Conservation (phyloP, 2,797 vertebrate species). For the Nothura maculosa region DNA sequence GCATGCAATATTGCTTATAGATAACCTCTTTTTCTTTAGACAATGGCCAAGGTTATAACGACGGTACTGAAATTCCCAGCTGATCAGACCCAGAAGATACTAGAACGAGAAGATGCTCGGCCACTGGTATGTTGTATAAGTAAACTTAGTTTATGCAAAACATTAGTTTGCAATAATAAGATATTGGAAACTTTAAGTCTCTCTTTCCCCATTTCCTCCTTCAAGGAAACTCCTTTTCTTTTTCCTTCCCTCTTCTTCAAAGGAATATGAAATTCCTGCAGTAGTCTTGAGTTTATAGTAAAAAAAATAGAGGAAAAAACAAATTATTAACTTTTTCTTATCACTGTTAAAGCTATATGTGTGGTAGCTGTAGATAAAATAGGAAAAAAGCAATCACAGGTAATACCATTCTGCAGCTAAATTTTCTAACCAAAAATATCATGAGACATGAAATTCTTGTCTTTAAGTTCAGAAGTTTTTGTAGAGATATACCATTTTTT, state of each 20-base stretch:
- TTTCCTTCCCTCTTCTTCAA: not conserved
- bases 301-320: not conserved
- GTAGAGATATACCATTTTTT: not conserved
- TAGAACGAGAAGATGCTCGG: conserved; percentile 94
- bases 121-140: conserved; percentile 83
- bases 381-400: not conserved
- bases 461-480: not conserved
- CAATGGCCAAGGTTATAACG: conserved; percentile 99
- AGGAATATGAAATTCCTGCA: not conserved
- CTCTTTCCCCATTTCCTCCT: not conserved
- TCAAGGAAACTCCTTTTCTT: not conserved
- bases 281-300: not conserved
- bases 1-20: not conserved
- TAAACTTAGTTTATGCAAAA: not conserved
- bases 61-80: conserved; percentile 95
- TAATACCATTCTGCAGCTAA: not conserved
- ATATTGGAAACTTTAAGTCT: not conserved
- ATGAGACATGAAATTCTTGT: not conserved
- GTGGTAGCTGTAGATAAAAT: not conserved
- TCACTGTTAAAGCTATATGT: not conserved
- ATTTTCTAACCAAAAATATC: not conserved
- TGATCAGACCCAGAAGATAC: conserved; percentile 94
- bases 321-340: not conserved
- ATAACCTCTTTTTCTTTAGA: conserved; percentile 80
- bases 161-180: not conserved